A percentile compares a stretch with the other conserved stretches of the same genome.
phyloP scores from a whole-genome alignment of 1,140 invertebrate genomes.

The Tribolium castaneum region DNA sequence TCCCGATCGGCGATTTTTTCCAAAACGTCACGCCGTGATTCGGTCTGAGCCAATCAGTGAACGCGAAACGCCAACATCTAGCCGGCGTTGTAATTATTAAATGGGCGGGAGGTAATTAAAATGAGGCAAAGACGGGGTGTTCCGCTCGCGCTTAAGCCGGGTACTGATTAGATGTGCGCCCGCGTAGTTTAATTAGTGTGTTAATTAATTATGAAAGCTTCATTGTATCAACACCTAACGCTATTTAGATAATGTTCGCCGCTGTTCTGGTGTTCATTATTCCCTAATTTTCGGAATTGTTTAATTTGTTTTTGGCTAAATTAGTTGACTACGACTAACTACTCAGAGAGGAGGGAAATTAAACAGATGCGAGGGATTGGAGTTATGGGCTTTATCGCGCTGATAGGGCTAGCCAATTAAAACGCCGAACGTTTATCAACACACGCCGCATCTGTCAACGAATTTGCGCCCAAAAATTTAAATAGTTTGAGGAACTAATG shows the following conservation, averaged over 20 bases:
- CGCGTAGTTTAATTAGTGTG: constrained; percentile 62
- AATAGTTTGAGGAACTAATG: too few species aligned
- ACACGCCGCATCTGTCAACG: too few species aligned
- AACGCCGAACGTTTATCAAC: background rate
- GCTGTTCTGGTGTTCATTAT: constrained; percentile 47
- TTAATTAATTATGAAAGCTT: constrained; percentile 63
- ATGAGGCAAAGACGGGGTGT: background rate
- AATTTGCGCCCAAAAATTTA: too few species aligned
- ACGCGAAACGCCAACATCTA: background rate
- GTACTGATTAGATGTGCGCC: constrained; percentile 59
- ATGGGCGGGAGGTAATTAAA: constrained; percentile 28
- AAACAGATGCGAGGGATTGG: background rate
- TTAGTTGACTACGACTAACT: constrained; percentile 47
- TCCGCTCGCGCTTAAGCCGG: constrained; percentile 57
- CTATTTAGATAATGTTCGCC: constrained; percentile 58
- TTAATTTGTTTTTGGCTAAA: constrained; percentile 56
- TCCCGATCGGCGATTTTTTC: background rate
- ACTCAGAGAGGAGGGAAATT: background rate
- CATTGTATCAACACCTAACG: constrained; percentile 61
- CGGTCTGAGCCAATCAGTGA: background rate
- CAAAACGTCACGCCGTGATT: background rate
- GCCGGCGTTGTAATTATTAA: constrained; percentile 3
- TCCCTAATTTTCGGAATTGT: constrained; percentile 53
- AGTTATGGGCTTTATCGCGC: background rate
- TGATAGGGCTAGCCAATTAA: background rate